Evolutionary conservation across 2,797 vertebrate species (phyloP), one percentile per base, ranked within the genome.

Genomic region (Onychomys arenicola): DNA sequence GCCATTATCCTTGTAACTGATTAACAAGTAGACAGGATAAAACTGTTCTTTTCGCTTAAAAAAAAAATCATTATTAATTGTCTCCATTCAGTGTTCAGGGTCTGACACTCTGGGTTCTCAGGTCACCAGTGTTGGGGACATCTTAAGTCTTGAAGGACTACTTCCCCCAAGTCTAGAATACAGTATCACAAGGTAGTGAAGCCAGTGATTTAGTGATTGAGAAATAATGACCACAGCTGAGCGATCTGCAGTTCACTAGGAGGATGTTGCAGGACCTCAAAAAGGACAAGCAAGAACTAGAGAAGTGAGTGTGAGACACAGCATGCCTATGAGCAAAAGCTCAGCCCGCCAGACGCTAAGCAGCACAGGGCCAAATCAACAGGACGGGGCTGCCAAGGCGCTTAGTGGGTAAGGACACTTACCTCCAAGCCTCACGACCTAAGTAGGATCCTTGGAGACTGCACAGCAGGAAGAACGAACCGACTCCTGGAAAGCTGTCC

Each of bases 91-190:
- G 29, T 8, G 17, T 6, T 23, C 13, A 80, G 73, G 14, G 10
- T 67, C 61, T 6, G 5, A 21, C 9, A 52, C 13, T 83, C 34
- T 1, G 40, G 29, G 49, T 8, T 32, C 81, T 75, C 43, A 73
- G 71, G 69, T 52, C 52, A 52, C 52, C 27, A 6, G 23, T 34
- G 61, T 23, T 6, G 21, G 34, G 27, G 12, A 23, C 16, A 34
- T 13, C 27, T 87, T 82, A 69, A 69, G 14, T 73, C 25, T 40
- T 84, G n/a, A 59, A 84, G 73, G 55, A 93, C 69, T 12, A 11
- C 34, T 76, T 90, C n/a, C 84, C 75, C 77, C 59, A 65, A 93
- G 93, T 71, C 43, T 37, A 32, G 43, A 91, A 73, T 21, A 89
- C 13, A 52, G 67, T 77, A 61, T 37, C 63, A 52, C 63, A 52